Base-by-base conservation (phyloP, 1,140 invertebrate species). In the Cotesia chilonis region DNA sequence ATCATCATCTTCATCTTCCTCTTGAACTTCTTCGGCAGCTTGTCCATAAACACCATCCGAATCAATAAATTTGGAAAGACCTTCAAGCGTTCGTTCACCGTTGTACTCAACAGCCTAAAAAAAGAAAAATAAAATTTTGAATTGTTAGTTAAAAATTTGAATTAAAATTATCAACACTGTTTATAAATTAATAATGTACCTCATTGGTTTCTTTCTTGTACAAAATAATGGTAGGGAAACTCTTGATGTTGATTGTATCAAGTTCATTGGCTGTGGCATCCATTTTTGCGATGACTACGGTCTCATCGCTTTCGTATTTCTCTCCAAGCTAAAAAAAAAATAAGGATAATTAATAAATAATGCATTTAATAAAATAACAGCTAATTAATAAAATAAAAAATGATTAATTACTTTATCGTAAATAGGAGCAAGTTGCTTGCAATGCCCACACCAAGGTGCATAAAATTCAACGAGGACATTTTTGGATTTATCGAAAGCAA, bases 391-490 rank as follows among this genome's bases (percentile, higher is more conserved):
- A 47, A 47, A 9, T 47, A 9, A 47, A 10, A 7, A 66, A 38
- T 73, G 55, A 47, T 68, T 51, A 78, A 76, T 70, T 78, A 90
- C 88, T 77, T 87, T 81, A 75, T 99, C 97, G 87, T 97, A 99
- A 86, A 98, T 98, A 36, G 98, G 98, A 75, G 90, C 94, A 76
- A 99, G 88, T 84, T 98, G 94, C 86, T 99, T 98, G 90, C 98
- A 99, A 84, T 99, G 97, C 73, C 95, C 93, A 84, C 94, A 96
- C 98, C 98, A 99, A 72, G 97, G 96, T 51, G 97, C 97, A 88
- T 98, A 99, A 89, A 99, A 99, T 89, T 99, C 97, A 76, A 99
- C 97, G 72, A 99, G 90, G 54, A 99, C 98, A 82, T 95, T 92
- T 88, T 99, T 99, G 52, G 86, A 89, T 78, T 92, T 92, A 84